Percentiles rank a stretch among this genome's conserved stretches.
phyloP scores from a whole-genome alignment of 1,140 invertebrate species.

The Ceratina japonica region DNA sequence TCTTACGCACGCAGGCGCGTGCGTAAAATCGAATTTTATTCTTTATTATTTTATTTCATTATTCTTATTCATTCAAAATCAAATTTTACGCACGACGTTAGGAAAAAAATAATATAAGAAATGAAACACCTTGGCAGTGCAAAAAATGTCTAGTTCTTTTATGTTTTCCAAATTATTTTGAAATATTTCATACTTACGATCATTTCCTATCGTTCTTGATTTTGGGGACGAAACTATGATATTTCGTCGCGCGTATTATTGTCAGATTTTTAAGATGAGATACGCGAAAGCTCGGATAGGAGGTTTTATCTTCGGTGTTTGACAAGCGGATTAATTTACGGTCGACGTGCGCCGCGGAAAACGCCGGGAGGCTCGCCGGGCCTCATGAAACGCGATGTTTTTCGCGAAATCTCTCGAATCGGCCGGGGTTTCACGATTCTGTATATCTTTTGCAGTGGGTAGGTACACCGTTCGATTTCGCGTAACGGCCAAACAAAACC shows the following conservation, averaged over 20 bases:
- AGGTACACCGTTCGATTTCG: not conserved
- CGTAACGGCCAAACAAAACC: slow-evolving; percentile 31
- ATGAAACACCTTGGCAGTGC: too few species aligned
- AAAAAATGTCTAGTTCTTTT: too few species aligned
- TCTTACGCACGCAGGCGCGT: too few species aligned
- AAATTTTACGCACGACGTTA: too few species aligned
- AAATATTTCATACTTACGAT: too few species aligned
- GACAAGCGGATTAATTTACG: slow-evolving; percentile 47
- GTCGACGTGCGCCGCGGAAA: slow-evolving; percentile 18
- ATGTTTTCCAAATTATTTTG: too few species aligned
- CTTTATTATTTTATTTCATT: too few species aligned
- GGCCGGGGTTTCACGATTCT: slow-evolving; percentile 11
- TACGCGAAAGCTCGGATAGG: not conserved
- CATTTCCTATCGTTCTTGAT: not conserved
- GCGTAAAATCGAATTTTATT: too few species aligned
- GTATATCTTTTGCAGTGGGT: slow-evolving; percentile 22
- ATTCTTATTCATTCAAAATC: too few species aligned
- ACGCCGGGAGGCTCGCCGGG: slow-evolving; percentile 35
- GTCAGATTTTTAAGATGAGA: not conserved
- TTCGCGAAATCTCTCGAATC: slow-evolving; percentile 45
- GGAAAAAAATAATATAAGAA: too few species aligned
- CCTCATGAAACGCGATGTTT: slow-evolving; percentile 49
- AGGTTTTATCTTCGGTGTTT: slow-evolving; percentile 26
- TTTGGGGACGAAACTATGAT: too few species aligned
- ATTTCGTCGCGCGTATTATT: not conserved